A percentile compares a stretch with the other conserved stretches of the same genome.
phyloP scores from a whole-genome alignment of 2,113 vertebrate genomes.

The Gymnobelideus leadbeateri region DNA sequence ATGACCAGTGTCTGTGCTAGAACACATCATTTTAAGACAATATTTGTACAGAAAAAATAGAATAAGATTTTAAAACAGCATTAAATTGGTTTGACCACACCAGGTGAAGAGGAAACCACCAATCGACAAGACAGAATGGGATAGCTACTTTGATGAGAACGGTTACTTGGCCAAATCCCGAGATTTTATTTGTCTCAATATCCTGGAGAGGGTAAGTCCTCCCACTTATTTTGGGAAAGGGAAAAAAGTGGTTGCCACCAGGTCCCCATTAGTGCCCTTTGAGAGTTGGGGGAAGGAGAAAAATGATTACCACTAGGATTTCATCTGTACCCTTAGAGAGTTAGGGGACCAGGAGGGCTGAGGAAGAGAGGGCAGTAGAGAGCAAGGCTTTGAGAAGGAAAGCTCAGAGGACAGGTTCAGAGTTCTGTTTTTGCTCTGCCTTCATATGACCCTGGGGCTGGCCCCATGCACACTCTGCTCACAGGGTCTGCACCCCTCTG shows the following conservation, averaged over 20 bases:
- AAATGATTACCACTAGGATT: background rate
- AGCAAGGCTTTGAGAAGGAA: background rate
- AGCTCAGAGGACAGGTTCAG: background rate
- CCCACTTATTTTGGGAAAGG: background rate
- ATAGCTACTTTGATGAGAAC: slow-evolving; percentile 78
- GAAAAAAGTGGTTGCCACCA: background rate
- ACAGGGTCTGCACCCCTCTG: slow-evolving; percentile 53
- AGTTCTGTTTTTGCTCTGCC: background rate
- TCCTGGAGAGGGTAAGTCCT: slow-evolving; percentile 71
- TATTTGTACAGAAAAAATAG: slow-evolving; percentile 11
- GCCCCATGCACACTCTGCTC: too few relatives aligned
- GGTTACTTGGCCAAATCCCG: slow-evolving; percentile 77
- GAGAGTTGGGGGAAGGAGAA: background rate
- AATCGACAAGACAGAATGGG: slow-evolving; percentile 77
- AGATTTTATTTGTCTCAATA: slow-evolving; percentile 77
- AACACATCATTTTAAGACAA: slow-evolving; percentile 14
- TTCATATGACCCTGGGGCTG: background rate
- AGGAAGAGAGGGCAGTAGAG: background rate
- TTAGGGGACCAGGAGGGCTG: background rate
- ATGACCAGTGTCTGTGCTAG: background rate
- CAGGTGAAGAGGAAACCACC: slow-evolving; percentile 71
- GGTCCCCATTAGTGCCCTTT: background rate
- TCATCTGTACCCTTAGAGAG: background rate
- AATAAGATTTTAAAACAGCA: background rate
- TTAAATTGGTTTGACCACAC: background rate